Evolutionary conservation across 2,113 vertebrate genomes (phyloP).

Genomic region (Heterotilapia buettikoferi): DNA sequence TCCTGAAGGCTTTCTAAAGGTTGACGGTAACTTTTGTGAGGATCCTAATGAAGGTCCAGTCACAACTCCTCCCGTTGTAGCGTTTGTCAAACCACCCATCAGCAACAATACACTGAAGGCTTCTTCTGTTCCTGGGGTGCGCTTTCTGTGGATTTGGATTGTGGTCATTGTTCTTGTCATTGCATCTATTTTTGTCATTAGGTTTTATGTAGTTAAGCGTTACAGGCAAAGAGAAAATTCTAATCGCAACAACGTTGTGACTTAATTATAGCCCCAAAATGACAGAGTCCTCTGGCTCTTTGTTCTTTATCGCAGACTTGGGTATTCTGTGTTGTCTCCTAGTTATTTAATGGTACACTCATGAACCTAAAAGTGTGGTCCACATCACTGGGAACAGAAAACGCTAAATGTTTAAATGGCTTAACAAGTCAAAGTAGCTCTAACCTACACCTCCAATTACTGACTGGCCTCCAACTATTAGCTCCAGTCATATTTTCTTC

Average conservation of each 20-base stretch:
- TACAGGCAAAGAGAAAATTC: slow-evolving; percentile 4
- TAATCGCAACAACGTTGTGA: not conserved
- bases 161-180: not conserved
- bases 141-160: slow-evolving; percentile 47
- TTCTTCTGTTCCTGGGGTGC: not conserved
- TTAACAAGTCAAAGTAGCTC: not conserved
- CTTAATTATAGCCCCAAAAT: not conserved
- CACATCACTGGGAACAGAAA: not conserved
- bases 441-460: not conserved
- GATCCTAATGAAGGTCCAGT: slow-evolving; percentile 13
- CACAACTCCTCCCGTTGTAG: not conserved
- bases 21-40: not conserved
- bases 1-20: not conserved
- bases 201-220: slow-evolving; percentile 17
- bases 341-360: not conserved
- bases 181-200: not conserved
- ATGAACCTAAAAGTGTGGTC: not conserved
- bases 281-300: not conserved
- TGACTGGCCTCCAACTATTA: not conserved
- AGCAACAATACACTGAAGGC: not conserved
- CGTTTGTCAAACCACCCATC: not conserved
- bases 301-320: not conserved
- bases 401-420: not conserved
- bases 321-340: not conserved
- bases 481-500: not conserved